Evolutionary conservation across 2,888 invertebrate species (phyloP), one percentile per base, ranked within the genome.

Genomic region (Lamellibrachia satsuma): DNA sequence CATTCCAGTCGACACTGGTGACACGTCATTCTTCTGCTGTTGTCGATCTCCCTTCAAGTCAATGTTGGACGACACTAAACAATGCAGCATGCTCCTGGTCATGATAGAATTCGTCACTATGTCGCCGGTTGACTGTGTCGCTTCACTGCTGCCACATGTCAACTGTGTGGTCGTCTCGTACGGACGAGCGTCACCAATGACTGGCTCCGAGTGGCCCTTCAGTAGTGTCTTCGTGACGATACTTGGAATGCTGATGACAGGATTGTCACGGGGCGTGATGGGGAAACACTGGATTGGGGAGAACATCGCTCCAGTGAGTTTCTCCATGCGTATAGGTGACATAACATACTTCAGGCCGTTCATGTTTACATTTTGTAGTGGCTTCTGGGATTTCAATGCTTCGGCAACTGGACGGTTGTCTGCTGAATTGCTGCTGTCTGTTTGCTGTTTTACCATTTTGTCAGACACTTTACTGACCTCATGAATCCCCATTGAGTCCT

Each of bases 271-370:
- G 8, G 52, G 52, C 2, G 93, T 93, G 39, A 92, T 51, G 11
- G 92, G 93, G 39, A 92, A 90, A n/a, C 92, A 90, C 11, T 93
- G 91, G 52, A 93, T 93, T 9, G 93, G 93, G 7, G 91, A 92
- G 39, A 93, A 93, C 22, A 27, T 92, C n/a, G 91, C 15, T 15
- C 92, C 90, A 22, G 22, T 75, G 22, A 91, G 91, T 27, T 91
- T 91, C 91, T 91, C 91, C 3, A 52, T 91, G 52, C 91, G 51
- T 6, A 91, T n/a, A n/a, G 91, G 91, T 2, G 91, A 91, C 91
- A 9, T 91, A 7, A 22, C 11, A 3, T 51, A 15, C n/a, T 75
- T 75, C 75, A 75, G 22, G 15, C 22, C 4, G 75, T 75, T 75
- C 0, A 22, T 15, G 22, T 22, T 75, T 22, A 75, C n/a, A n/a